Conservation (phyloP, 1,140 invertebrate species). For the Ladona fulva region DNA sequence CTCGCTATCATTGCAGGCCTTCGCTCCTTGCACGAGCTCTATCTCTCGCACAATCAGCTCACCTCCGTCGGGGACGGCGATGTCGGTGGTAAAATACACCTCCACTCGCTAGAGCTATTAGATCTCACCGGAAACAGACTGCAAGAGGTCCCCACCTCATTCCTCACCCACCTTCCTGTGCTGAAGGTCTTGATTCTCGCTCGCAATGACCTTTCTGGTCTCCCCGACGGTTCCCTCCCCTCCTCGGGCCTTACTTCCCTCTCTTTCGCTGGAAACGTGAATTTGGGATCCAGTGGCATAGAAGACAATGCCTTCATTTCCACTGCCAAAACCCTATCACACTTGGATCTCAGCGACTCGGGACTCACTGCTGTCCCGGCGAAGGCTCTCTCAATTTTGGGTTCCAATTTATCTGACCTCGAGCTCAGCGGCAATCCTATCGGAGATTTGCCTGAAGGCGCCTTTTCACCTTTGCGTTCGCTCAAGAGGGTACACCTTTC, state of each 20-base stretch:
- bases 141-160: slow-evolving; percentile 31
- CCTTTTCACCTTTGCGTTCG: neutral
- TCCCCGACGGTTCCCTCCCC: slow-evolving; percentile 63
- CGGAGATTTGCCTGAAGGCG: neutral
- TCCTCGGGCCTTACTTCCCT: slow-evolving; percentile 59
- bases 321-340: slow-evolving; percentile 56
- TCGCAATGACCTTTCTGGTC: slow-evolving; percentile 67
- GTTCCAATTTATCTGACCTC: slow-evolving; percentile 56
- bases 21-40: slow-evolving; percentile 55
- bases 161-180: slow-evolving; percentile 53
- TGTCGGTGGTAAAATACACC: neutral
- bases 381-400: slow-evolving; percentile 57
- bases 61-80: neutral
- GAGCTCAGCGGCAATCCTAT: slow-evolving; percentile 69
- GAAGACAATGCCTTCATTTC: slow-evolving; percentile 53
- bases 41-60: slow-evolving; percentile 59
- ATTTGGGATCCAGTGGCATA: slow-evolving; percentile 62
- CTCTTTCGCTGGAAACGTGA: slow-evolving; percentile 61
- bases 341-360: slow-evolving; percentile 69
- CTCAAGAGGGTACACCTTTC: neutral
- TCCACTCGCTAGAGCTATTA: slow-evolving; percentile 5
- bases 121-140: slow-evolving; percentile 11
- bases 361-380: slow-evolving; percentile 70
- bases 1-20: slow-evolving; percentile 61
- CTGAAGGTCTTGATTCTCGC: slow-evolving; percentile 60